phyloP scores from a whole-genome alignment of 2,888 invertebrate genomes.

The Lutraria lutraria region DNA sequence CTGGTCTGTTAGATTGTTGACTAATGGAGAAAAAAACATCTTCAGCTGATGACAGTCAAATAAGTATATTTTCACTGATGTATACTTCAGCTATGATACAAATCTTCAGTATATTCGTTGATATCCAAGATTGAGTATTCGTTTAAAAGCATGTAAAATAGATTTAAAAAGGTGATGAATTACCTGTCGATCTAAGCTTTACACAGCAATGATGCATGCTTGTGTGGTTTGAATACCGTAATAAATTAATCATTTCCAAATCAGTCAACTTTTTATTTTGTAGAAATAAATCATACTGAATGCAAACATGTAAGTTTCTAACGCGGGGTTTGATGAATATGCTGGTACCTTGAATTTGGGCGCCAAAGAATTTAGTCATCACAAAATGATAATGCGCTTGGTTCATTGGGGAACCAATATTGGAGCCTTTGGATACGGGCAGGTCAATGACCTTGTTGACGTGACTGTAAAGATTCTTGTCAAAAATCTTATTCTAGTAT shows the following conservation, averaged over 20 bases:
- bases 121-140: not conserved
- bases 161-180: not conserved
- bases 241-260: not conserved
- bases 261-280: not conserved
- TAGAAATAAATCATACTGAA: too few relatives aligned
- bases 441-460: too few relatives aligned
- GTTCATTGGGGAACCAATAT: too few relatives aligned
- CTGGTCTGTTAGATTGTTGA: not conserved
- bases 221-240: not conserved
- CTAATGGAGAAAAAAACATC: not conserved
- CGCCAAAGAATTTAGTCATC: too few relatives aligned
- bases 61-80: not conserved
- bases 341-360: too few relatives aligned
- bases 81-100: not conserved
- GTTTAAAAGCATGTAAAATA: not conserved
- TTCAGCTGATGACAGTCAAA: not conserved
- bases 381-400: too few relatives aligned
- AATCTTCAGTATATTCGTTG: not conserved
- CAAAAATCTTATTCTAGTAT: too few relatives aligned
- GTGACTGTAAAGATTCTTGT: too few relatives aligned
- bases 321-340: too few relatives aligned
- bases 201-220: not conserved
- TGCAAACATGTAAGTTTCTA: too few relatives aligned
- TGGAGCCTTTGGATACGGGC: too few relatives aligned
- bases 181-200: not conserved